Evolutionary conservation across 1,140 invertebrate genomes (phyloP).

Genomic region (Laupala kohalensis): DNA sequence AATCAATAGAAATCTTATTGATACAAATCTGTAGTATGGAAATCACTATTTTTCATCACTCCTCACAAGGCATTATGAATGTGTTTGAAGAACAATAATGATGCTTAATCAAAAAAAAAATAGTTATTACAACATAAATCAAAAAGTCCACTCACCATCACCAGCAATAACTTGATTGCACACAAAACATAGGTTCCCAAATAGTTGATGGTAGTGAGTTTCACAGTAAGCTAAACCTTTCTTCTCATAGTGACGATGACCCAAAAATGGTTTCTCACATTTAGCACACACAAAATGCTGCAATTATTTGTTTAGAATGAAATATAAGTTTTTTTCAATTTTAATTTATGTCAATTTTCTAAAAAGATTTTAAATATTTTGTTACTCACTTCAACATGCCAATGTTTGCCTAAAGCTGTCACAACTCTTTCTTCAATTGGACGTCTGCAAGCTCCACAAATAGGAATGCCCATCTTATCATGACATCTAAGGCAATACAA

Average conservation of each 20-base stretch:
- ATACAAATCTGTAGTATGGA: no score
- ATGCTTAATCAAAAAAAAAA: no score
- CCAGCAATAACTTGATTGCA: slow-evolving; percentile 97
- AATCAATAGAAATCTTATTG: no score
- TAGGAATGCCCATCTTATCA: slow-evolving; percentile 97
- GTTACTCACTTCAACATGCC: slow-evolving; percentile 81
- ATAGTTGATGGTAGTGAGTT: slow-evolving; percentile 97
- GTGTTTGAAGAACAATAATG: no score
- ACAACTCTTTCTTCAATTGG: slow-evolving; percentile 95
- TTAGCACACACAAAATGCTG: slow-evolving; percentile 98
- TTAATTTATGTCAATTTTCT: no score
- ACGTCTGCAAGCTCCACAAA: slow-evolving; percentile 92
- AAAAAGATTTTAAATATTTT: not conserved
- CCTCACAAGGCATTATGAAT: no score
- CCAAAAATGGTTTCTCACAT: slow-evolving; percentile 98
- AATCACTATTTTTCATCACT: no score
- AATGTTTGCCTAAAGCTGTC: slow-evolving; percentile 95
- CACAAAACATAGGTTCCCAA: slow-evolving; percentile 96
- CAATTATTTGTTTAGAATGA: no score
- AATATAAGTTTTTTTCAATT: no score
- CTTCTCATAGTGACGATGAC: slow-evolving; percentile 97
- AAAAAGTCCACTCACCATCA: slow-evolving; percentile 59
- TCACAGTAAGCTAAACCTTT: slow-evolving; percentile 98
- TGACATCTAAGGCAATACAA: slow-evolving; percentile 95
- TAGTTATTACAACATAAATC: not conserved